These are phyloP conservation scores for Pecten maximus DNA, from an alignment of 2,888 invertebrate species.

Conservation along the genomic window DNA sequence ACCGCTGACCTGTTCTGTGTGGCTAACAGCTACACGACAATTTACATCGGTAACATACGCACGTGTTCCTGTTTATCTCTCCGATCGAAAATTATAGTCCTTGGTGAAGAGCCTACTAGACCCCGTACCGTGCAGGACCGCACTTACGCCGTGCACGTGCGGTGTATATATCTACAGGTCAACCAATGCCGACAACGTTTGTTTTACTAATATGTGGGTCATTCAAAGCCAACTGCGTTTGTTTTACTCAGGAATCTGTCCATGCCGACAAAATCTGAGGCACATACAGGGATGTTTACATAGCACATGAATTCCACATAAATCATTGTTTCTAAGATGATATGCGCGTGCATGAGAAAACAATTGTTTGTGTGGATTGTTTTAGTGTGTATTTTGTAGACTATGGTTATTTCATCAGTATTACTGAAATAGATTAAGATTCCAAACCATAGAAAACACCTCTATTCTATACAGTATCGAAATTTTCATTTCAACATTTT, in stretches of 20 bases:
- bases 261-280: background rate
- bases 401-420: too few species aligned
- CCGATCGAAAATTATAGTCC: constrained; percentile 1
- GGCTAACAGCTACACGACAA: background rate
- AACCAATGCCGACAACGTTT: background rate
- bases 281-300: background rate
- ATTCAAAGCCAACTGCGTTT: background rate
- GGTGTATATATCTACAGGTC: background rate
- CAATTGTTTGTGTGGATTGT: too few species aligned
- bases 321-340: background rate
- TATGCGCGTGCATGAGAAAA: background rate
- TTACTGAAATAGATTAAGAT: too few species aligned
- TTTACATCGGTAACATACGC: constrained; percentile 20
- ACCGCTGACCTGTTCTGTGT: background rate
- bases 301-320: background rate
- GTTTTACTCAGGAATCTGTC: background rate
- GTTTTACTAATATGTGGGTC: background rate
- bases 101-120: constrained; percentile 4
- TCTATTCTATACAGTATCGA: too few species aligned
- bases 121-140: background rate
- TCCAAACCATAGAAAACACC: too few species aligned
- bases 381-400: too few species aligned
- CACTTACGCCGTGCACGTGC: background rate
- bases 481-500: too few species aligned
- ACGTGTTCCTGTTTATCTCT: constrained; percentile 23